A percentile compares a stretch with the other conserved stretches of the same genome.
Evolutionary conservation across 37 sponge, comb jelly and placozoan genomes (phyloP).

Genomic region (Ianthella basta): DNA sequence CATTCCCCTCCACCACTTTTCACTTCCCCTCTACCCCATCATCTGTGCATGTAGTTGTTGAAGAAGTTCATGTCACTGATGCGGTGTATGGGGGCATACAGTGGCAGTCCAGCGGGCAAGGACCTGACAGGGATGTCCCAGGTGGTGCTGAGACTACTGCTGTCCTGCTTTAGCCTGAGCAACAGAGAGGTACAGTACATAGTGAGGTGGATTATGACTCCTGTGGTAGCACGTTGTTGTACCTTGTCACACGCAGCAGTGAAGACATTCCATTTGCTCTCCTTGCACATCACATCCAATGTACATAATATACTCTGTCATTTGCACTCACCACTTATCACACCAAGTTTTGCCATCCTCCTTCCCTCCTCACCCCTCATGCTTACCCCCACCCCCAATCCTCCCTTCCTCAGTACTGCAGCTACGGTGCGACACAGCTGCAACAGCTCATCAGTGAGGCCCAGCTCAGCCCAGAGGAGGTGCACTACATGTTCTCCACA

Average conservation of each 20-base stretch:
- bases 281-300: too few relatives aligned
- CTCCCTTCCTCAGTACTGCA: slow-evolving; percentile 34
- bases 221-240: too few relatives aligned
- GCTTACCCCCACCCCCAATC: too few relatives aligned
- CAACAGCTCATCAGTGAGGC: neutral
- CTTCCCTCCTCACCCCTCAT: too few relatives aligned
- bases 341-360: too few relatives aligned
- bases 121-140: slow-evolving; percentile 7
- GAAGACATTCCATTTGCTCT: too few relatives aligned
- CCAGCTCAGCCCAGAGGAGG: neutral
- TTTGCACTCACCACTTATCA: too few relatives aligned
- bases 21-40: neutral
- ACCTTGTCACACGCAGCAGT: too few relatives aligned
- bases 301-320: too few relatives aligned
- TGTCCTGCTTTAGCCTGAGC: slow-evolving; percentile 41
- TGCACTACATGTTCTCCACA: neutral
- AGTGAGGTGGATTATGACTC: too few relatives aligned
- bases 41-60: slow-evolving; percentile 57
- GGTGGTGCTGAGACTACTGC: slow-evolving; percentile 51
- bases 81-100: slow-evolving; percentile 29
- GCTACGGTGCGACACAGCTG: slow-evolving; percentile 19
- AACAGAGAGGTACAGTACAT: slow-evolving; percentile 54
- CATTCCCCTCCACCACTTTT: too few relatives aligned
- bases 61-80: slow-evolving; percentile 50
- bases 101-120: neutral